Evolutionary conservation across 2,797 vertebrate genomes (phyloP), one percentile per base, ranked within the genome.

Genomic region (Moxostoma hubbsi): DNA sequence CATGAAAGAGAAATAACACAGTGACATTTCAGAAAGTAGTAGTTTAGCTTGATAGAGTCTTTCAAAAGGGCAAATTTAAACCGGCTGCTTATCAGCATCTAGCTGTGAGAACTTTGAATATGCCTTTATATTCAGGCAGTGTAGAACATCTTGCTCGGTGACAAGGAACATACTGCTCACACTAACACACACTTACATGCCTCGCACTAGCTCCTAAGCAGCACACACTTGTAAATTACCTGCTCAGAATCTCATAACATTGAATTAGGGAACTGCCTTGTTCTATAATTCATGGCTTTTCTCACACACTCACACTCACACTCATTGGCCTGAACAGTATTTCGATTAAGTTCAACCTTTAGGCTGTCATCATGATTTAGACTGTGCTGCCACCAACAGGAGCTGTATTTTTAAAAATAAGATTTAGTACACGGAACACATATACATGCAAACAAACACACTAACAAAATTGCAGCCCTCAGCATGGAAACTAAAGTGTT

Each of bases 211-310:
- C 49, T 68, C 55, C 8, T n/a, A 47, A 58, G 51, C 64, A 61
- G 16, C 45, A 51, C 75, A 68, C 65, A 80, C 18, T 50, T 68
- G 67, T 83, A 79, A 86, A 85, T 84, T 82, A 85, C 77, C 58
- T 80, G 16, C 36, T 79, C 70, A 59, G 67, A 77, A 80, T 81
- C 79, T 83, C 77, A 85, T 81, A 81, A 81, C 66, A 82, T 70
- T 80, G 82, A 81, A 86, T 84, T 73, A 84, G 64, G 70, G 71
- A 79, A n/a, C 51, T 68, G 61, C 70, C 70, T 72, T 67, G 79
- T 77, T 75, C 79, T 70, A 85, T 78, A 84, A 86, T 82, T 89
- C 70, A 84, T 74, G 43, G 36, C 53, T 85, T 71, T 82, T 46
- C 9, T 24, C 36, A 18, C 18, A 5, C 64, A 66, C 4, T 9